phyloP scores from a whole-genome alignment of 30 jellyfish, hydroid and myxozoan genomes.

The Sanderia malayensis region DNA sequence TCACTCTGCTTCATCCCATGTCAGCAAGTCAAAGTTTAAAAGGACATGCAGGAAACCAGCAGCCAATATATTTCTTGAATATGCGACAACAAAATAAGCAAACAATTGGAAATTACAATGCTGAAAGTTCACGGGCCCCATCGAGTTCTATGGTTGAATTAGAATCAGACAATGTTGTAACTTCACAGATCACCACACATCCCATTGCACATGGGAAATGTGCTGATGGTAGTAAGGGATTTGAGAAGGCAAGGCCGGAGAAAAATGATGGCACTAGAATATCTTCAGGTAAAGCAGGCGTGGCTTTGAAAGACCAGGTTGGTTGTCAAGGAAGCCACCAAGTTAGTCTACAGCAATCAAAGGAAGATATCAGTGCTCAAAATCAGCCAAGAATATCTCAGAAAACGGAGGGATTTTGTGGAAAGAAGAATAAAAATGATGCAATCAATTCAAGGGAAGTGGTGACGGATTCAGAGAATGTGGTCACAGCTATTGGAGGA shows the following conservation, averaged over 20 bases:
- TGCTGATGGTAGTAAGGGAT: background rate
- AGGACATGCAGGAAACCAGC: too few species aligned
- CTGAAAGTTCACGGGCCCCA: too few species aligned
- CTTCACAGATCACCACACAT: background rate
- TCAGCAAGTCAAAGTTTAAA: background rate
- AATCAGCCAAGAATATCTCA: too few species aligned
- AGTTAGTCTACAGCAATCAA: background rate
- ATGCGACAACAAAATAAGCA: too few species aligned
- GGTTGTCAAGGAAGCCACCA: background rate
- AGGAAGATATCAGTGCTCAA: background rate
- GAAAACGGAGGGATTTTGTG: background rate
- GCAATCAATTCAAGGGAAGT: background rate
- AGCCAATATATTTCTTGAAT: background rate
- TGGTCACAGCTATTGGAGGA: background rate
- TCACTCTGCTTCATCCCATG: conserved; percentile 6
- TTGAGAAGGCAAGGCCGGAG: background rate
- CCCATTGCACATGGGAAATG: background rate
- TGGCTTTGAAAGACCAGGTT: background rate
- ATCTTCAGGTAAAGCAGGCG: background rate
- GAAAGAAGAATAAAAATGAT: background rate
- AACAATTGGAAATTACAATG: background rate
- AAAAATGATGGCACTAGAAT: background rate
- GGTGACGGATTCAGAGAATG: background rate
- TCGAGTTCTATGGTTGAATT: background rate
- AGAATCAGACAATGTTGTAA: background rate